Base-by-base conservation (phyloP, 2,797 vertebrate species). In the Nothura maculosa region DNA sequence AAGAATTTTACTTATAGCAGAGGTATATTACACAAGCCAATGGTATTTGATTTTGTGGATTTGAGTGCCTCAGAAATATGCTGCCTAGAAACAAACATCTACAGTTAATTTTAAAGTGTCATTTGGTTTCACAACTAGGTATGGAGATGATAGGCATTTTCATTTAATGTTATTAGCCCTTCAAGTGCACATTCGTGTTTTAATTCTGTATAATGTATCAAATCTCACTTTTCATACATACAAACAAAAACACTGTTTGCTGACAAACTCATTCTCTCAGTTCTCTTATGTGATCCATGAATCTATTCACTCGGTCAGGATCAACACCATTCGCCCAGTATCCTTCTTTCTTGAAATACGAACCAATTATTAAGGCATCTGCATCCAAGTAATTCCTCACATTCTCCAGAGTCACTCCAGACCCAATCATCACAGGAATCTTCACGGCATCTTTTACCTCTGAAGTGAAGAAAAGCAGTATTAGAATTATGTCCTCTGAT, bases 401-500 rank as follows among this genome's bases (percentile, higher is more conserved):
- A 6, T 99, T 99, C 57, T 98, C 97, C 42, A 96, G 88, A 27
- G 98, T 99, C 74, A 99, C 98, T 81, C 99, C 99, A 20, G 99
- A 99, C 48, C 99, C 99, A 21, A 99, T 91, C 67, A 99, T 96
- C 47, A 99, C 98, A 4, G 99, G 99, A 94, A 99, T 98, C 55
- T 68, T 98, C 96, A 99, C 98, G 47, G 98, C 96, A 54, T 54
- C 68, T 77, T 96, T 96, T 50, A 99, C 98, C 4, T 97, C 99
- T 99, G 83, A 81, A 75, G 55, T 81, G 76, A 79, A 82, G 34
- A 85, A 74, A 89, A 90, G 1, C 12, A 79, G 50, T 74, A 21
- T n/a, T 67, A 57, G 7, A 5, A 47, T 80, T 85, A 93, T 79
- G 34, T 36, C 28, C 64, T n/a, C 27, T 61, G 32, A 36, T 3